Evolutionary conservation across 2,113 vertebrate genomes (phyloP).

Genomic region (Menura novaehollandiae): DNA sequence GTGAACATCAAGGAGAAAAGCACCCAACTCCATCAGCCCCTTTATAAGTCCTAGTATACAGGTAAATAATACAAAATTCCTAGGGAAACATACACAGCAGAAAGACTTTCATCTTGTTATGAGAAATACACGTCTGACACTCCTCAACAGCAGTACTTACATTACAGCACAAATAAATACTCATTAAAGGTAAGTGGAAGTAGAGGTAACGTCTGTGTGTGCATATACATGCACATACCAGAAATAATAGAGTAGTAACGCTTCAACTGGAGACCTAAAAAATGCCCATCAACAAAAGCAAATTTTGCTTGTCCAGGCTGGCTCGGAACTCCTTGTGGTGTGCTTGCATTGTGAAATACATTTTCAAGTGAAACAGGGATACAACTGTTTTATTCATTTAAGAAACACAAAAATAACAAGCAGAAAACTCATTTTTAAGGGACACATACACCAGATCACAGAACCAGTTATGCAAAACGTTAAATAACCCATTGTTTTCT

Average conservation of each 20-base stretch:
- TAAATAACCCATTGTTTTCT: not conserved
- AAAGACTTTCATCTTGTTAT: not conserved
- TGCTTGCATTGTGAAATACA: not conserved
- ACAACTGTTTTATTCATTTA: not conserved
- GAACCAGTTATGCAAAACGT: not conserved
- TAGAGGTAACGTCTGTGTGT: fast-evolving
- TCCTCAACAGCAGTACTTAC: not conserved
- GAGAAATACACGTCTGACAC: not conserved
- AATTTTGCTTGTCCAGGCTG: not conserved
- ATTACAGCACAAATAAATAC: not conserved
- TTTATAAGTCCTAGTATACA: not conserved
- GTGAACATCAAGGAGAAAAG: not conserved
- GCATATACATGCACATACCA: fast-evolving
- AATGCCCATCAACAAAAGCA: not conserved
- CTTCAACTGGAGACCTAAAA: not conserved
- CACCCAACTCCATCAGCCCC: not conserved
- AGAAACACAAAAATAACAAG: not conserved
- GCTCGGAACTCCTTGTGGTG: not conserved
- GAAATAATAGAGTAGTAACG: not conserved
- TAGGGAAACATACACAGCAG: not conserved
- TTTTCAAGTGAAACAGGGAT: not conserved
- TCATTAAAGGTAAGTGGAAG: not conserved
- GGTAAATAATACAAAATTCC: not conserved
- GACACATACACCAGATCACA: not conserved
- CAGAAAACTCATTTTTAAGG: not conserved